These are phyloP conservation scores for Oreochromis grahami DNA, from an alignment of 2,797 vertebrate species.

Conservation along the genomic window DNA sequence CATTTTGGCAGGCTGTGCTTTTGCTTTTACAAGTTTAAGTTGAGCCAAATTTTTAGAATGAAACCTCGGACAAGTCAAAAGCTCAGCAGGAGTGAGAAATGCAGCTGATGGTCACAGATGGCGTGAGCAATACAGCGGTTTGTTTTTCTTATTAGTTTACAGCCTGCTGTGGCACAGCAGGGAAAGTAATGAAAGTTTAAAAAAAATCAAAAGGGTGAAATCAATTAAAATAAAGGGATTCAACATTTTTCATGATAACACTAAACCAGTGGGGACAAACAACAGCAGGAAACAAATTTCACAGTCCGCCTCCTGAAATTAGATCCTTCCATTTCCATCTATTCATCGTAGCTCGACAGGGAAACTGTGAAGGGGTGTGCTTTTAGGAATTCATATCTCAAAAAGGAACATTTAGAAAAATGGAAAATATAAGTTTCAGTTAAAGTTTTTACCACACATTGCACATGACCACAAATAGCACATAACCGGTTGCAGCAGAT, in stretches of 20 bases:
- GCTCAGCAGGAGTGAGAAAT: not conserved
- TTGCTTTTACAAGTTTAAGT: not conserved
- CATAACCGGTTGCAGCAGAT: not conserved
- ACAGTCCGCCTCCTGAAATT: not conserved
- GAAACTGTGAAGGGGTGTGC: accelerated
- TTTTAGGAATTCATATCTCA: not conserved
- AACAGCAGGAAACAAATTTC: not conserved
- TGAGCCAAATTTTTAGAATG: not conserved
- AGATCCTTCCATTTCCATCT: not conserved
- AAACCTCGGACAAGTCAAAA: not conserved
- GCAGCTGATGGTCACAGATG: not conserved
- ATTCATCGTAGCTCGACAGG: not conserved
- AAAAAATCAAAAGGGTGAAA: not conserved
- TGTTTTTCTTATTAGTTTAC: not conserved
- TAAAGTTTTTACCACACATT: not conserved
- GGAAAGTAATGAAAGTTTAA: not conserved
- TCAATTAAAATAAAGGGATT: not conserved
- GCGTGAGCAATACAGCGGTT: not conserved
- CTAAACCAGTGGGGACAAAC: not conserved
- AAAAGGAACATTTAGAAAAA: not conserved
- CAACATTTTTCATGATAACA: not conserved
- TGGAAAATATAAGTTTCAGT: not conserved
- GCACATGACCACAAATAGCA: not conserved
- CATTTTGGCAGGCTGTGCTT: not conserved
- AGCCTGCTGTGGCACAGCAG: not conserved